Conservation (phyloP, 2,113 vertebrate genomes). For the Periophthalmodon schlosseri region DNA sequence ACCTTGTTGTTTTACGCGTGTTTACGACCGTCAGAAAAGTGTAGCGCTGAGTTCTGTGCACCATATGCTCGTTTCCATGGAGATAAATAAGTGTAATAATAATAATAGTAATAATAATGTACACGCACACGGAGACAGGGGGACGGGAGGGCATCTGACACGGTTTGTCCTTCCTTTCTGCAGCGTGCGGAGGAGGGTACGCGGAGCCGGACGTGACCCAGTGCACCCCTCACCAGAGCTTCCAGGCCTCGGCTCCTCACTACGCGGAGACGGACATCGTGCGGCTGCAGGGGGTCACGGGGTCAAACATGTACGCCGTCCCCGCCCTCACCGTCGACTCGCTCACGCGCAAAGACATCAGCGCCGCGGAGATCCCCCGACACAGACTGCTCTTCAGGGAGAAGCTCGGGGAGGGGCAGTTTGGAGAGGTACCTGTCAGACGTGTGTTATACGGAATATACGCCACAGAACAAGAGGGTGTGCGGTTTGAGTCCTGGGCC, state of each 20-base stretch:
- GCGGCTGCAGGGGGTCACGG: constrained; percentile 83
- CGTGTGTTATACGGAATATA: not conserved
- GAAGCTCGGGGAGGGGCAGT: constrained; percentile 87
- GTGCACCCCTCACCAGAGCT: constrained; percentile 84
- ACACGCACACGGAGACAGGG: too few relatives aligned
- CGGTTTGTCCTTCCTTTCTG: too few relatives aligned
- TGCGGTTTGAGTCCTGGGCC: too few relatives aligned
- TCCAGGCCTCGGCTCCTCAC: constrained; percentile 82
- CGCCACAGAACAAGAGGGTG: too few relatives aligned
- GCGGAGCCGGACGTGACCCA: constrained; percentile 84
- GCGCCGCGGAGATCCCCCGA: constrained; percentile 81
- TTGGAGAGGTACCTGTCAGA: constrained; percentile 78
- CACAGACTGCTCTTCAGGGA: constrained; percentile 81
- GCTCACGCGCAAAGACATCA: constrained; percentile 84
- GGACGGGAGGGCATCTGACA: too few relatives aligned
- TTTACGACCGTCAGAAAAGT: too few relatives aligned
- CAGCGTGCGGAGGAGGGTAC: constrained; percentile 83
- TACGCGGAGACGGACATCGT: constrained; percentile 86
- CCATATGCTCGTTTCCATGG: too few relatives aligned
- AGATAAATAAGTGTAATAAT: too few relatives aligned
- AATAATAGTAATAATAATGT: too few relatives aligned
- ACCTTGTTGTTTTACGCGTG: not conserved
- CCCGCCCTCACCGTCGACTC: constrained; percentile 85
- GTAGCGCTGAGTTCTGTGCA: too few relatives aligned
- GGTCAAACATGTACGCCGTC: constrained; percentile 86